A percentile compares a stretch with the other conserved stretches of the same genome.
Conservation (phyloP, 2,113 vertebrate genomes). For the Tinamus guttatus region DNA sequence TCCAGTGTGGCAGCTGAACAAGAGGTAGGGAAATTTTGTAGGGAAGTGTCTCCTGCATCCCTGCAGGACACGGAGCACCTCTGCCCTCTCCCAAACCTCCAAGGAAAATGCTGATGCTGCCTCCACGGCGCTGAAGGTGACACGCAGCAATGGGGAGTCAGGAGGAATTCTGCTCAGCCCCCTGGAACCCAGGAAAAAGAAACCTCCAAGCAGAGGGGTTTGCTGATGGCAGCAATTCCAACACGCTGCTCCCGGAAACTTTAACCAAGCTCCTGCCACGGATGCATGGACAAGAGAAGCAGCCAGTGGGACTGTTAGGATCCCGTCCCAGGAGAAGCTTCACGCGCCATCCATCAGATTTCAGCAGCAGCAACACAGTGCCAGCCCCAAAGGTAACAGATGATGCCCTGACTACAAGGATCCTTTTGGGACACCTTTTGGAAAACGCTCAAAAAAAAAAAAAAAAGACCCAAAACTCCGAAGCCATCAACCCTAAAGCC, state of each 20-base stretch:
- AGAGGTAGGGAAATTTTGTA: not conserved
- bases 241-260: not conserved
- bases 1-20: not conserved
- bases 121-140: not conserved
- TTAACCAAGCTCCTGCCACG: not conserved
- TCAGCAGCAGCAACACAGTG: accelerated
- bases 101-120: not conserved
- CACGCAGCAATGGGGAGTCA: not conserved
- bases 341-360: accelerated
- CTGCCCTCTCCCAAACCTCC: not conserved
- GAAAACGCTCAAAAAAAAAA: not conserved
- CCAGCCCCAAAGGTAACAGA: not conserved
- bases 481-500: not conserved
- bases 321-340: not conserved
- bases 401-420: not conserved
- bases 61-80: accelerated
- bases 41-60: not conserved
- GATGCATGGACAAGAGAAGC: not conserved
- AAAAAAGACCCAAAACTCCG: too few relatives aligned
- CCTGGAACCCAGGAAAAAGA: not conserved
- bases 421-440: not conserved
- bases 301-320: not conserved
- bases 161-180: not conserved
- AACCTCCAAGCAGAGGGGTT: not conserved
- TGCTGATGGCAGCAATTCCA: not conserved